Evolutionary conservation across 2,888 invertebrate species (phyloP), one percentile per base, ranked within the genome.

Genomic region (Muschampia plurimacula): DNA sequence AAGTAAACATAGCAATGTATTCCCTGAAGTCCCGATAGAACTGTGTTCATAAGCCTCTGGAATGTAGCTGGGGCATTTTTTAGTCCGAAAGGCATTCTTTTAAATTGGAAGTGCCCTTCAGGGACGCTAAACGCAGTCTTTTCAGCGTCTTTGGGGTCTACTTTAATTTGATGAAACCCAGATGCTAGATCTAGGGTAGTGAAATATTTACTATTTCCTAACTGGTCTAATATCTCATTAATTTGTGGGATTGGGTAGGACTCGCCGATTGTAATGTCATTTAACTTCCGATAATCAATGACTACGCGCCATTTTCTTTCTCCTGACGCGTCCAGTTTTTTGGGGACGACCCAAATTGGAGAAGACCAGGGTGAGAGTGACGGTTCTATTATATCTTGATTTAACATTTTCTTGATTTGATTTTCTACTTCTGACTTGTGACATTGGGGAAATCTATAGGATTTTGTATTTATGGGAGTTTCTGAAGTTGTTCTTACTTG

Each of bases 131-230:
- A 52, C 2, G 52, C 52, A 15, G 52, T 52, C n/a, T 52, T 52
- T 52, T 52, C 52, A 8, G 52, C 52, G 15, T 52, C 52, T 8
- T 52, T 52, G 6, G n/a, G n/a, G 8, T 52, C 8, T n/a, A 52
- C 52, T 52, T n/a, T 5, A 3, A 52, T 52, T 52, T 52, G 52
- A 8, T 52, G 52, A n/a, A 52, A 52, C 2, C 52, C 52, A 4
- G 52, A 52, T 2, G 71, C 66, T 39, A 74, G 28, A 64, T 86
- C 84, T 9, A 79, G 68, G 0, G 75, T 75, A 68, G 0, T 80
- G 74, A 67, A 78, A 55, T 78, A 78, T 73, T 71, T 74, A n/a
- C 67, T 64, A 49, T 77, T 68, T 5, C 75, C 76, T 79, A 79
- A 6, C 81, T 73, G 57, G 22, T 77, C 75, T 13, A 77, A 39